Evolutionary conservation across 2,888 invertebrate genomes (phyloP), one percentile per base, ranked within the genome.

Genomic region (Oscheius sp.): DNA sequence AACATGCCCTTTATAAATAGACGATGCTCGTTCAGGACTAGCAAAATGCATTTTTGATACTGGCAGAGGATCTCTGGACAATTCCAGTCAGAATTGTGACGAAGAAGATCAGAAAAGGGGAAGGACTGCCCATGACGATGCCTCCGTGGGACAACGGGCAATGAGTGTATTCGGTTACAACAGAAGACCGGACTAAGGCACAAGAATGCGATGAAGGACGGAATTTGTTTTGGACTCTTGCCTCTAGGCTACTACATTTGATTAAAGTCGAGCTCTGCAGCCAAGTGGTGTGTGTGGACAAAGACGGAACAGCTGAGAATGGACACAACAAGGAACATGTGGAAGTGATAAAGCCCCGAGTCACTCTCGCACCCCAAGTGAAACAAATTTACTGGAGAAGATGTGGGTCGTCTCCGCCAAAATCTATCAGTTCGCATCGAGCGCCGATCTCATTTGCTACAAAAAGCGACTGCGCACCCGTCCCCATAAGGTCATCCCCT

Each of bases 401-500:
- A 68, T 55, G 55, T 68, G 68, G 68, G 68, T 68, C 68, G 66
- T 63, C 63, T 47, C 53, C 68, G 68, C 68, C 35, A 68, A 68
- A 55, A 68, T 68, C 68, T 68, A 68, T 68, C 68, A 68, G 68
- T 68, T 68, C 68, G 68, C 68, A 68, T 68, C 68, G 68, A 68
- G 68, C 68, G 68, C 68, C 68, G 68, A 68, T 68, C 68, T 68
- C 68, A 68, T 68, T 68, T 68, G 68, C 68, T 68, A 68, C 68
- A 68, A 68, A 68, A 68, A 68, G 68, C 68, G 68, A 68, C 68
- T 68, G 47, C 68, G 68, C 53, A 21, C 53, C 35, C 29, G 37
- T 21, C 68, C 68, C n/a, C 68, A 68, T 68, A 68, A 68, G 68
- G 68, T 68, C 68, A 68, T 68, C 68, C 55, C 35, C 37, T 53